These are phyloP conservation scores for Sebastes kiyomatsui DNA, from an alignment of 2,797 vertebrate species.

Conservation along the genomic window DNA sequence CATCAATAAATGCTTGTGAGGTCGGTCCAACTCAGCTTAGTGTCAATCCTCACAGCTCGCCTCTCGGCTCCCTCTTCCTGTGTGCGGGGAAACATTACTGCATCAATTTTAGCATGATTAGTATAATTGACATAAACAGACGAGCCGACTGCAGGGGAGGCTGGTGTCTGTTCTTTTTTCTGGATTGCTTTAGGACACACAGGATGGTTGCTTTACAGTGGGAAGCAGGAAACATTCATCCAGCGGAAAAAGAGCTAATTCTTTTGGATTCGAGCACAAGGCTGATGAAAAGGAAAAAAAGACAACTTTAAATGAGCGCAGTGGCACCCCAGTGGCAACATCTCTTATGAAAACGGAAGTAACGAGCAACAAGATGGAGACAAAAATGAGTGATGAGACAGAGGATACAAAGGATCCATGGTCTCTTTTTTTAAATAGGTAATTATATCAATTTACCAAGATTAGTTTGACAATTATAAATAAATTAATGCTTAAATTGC, in stretches of 20 bases:
- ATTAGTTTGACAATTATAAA: background rate
- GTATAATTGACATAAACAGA: background rate
- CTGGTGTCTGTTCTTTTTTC: background rate
- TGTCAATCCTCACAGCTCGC: background rate
- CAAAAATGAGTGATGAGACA: background rate
- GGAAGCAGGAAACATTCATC: constrained; percentile 4
- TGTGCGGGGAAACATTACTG: background rate
- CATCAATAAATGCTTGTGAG: constrained; percentile 25
- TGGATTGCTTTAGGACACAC: background rate
- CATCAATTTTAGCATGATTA: background rate
- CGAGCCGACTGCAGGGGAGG: background rate
- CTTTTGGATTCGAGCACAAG: background rate
- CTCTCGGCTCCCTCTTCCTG: background rate
- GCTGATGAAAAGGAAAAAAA: constrained; percentile 5
- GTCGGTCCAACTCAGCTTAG: background rate
- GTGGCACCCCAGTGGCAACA: background rate
- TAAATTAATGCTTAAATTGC: background rate
- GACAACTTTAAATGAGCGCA: constrained; percentile 1
- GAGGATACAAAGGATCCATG: background rate
- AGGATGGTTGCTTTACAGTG: constrained; percentile 6
- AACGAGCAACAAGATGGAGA: background rate
- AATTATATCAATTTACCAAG: background rate
- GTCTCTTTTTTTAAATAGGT: background rate
- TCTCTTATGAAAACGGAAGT: background rate
- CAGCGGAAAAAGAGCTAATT: background rate